These are phyloP conservation scores for Pentalonia nigronervosa DNA, from an alignment of 1,140 invertebrate genomes.

Conservation along the genomic window DNA sequence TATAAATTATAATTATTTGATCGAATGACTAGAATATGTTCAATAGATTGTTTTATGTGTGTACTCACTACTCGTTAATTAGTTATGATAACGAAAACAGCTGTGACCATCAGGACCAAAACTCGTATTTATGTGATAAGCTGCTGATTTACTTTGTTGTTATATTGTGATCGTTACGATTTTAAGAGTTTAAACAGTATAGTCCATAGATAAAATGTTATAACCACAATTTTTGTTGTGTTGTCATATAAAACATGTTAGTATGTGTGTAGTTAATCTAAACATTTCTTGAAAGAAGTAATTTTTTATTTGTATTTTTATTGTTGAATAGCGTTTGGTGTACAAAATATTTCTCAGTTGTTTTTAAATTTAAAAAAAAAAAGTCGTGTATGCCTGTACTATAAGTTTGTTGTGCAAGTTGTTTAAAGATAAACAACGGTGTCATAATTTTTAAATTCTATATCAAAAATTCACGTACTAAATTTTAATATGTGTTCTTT, in stretches of 20 bases:
- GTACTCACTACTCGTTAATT: too few species aligned
- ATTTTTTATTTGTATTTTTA: neutral
- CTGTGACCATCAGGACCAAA: too few species aligned
- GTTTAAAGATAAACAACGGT: neutral
- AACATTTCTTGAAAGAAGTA: too few species aligned
- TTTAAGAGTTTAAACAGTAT: neutral
- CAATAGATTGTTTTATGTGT: too few species aligned
- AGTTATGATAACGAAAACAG: too few species aligned
- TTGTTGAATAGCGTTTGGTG: neutral
- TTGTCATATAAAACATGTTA: neutral
- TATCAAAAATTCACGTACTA: neutral
- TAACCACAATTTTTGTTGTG: neutral
- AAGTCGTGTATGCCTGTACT: neutral
- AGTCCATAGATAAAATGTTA: neutral
- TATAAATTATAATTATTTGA: too few species aligned
- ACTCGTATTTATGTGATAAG: neutral
- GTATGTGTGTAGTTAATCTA: too few species aligned
- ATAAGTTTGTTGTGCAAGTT: neutral
- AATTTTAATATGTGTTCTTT: constrained; percentile 15
- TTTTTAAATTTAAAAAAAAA: neutral
- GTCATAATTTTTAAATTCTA: neutral
- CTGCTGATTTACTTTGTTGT: neutral
- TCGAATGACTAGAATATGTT: too few species aligned
- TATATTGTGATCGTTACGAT: neutral
- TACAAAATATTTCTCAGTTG: neutral